Evolutionary conservation across 2,113 vertebrate species (phyloP).

Genomic region (Gymnobelideus leadbeateri): DNA sequence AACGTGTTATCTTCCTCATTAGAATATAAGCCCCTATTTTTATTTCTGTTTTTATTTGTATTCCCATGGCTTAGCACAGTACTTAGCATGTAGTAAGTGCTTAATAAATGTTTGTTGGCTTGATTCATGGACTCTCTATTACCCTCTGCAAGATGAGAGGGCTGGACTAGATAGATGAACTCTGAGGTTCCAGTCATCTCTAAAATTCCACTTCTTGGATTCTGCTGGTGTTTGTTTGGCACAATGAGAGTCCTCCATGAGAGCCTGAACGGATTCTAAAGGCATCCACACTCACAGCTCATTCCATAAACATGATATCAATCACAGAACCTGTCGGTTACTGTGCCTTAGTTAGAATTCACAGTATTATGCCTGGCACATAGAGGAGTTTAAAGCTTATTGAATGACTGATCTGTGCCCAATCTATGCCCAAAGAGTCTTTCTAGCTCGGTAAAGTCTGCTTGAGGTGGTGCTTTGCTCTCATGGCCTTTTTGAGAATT

Average conservation of each 20-base stretch:
- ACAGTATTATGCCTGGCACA: conserved; percentile 39
- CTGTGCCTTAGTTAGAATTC: conserved; percentile 13
- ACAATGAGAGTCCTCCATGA: conserved; percentile 21
- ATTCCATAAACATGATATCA: conserved; percentile 44
- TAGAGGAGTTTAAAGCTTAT: not conserved
- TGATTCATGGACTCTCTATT: conserved; percentile 46
- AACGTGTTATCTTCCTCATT: not conserved
- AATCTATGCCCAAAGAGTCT: conserved; percentile 27
- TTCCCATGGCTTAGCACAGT: not conserved
- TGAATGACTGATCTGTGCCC: not conserved
- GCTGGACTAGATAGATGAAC: not conserved
- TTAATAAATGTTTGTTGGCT: not conserved
- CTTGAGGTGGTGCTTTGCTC: conserved; percentile 20
- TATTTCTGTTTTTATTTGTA: not conserved
- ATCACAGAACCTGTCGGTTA: conserved; percentile 26
- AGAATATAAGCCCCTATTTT: not conserved
- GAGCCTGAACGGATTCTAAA: conserved; percentile 46
- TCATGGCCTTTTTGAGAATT: conserved; percentile 19
- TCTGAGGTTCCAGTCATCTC: conserved; percentile 53
- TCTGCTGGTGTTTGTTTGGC: conserved; percentile 41
- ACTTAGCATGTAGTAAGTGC: not conserved
- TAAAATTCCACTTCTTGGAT: conserved; percentile 19
- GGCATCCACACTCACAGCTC: conserved; percentile 44
- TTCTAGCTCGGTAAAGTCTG: conserved; percentile 27
- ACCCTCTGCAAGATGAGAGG: conserved; percentile 6